Evolutionary conservation across 2,797 vertebrate species (phyloP), one percentile per base, ranked within the genome.

Genomic region (Hozukius guyotensis): DNA sequence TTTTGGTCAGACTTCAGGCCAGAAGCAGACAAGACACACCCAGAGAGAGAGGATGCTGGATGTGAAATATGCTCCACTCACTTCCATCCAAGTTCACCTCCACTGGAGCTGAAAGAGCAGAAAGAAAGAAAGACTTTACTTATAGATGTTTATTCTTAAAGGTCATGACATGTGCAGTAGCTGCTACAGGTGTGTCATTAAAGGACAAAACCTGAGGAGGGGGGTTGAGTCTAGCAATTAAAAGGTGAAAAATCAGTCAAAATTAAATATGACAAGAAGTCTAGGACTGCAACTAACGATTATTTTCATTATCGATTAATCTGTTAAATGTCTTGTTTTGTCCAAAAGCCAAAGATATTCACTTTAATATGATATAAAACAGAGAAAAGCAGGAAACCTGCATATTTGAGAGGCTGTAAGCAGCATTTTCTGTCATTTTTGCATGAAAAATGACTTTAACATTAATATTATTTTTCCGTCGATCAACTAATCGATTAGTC

Each of bases 1-100:
- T 96, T 96, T 94, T 96, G 96, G 96, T 96, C 91, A 92, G 87
- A 85, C 65, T 83, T 78, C 7, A 31, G 79, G 89, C 87, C 90
- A 90, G 80, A 86, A n/a, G 83, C 87, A 93, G 88, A 88, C 79
- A 36, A 61, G 95, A 88, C 95, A 96, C 95, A 92, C 96, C 95
- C 96, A 88, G 63, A 84, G 78, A 18, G 82, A 86, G 65, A 88
- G 69, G 81, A 90, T 75, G 82, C 83, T 83, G 64, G 67, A 77
- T 73, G 27, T 63, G 70, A 75, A 87, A 59, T 81, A 79, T 60
- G 80, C 68, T 14, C 63, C 61, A 6, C 24, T 53, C 22, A 9
- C 63, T 68, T 76, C 38, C 63, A 61, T 82, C 79, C 72, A 70
- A 57, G 53, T 55, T 79, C 59, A 74, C 64, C 78, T 79, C 82